Conservation (phyloP, 1,140 invertebrate genomes). For the Drosophila triauraria region DNA sequence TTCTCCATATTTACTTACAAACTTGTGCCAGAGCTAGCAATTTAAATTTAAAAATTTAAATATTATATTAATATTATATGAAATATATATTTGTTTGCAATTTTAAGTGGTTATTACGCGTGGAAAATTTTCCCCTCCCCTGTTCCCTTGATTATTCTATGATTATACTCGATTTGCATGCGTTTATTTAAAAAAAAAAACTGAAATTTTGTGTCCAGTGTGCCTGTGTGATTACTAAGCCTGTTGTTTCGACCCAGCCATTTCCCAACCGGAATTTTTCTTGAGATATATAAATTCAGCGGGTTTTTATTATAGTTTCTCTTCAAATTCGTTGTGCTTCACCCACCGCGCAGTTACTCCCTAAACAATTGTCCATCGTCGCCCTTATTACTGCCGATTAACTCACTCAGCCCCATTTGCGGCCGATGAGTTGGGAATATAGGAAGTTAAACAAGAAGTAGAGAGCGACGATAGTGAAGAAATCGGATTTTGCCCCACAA, state of each 20-base stretch:
- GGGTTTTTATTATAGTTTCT: neutral
- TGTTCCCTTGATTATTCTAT: neutral
- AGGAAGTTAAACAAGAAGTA: too few species aligned
- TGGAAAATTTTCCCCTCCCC: neutral
- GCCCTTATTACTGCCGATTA: too few species aligned
- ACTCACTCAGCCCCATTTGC: too few species aligned
- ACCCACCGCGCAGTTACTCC: neutral
- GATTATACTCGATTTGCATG: constrained; percentile 5
- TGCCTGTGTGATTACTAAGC: too few species aligned
- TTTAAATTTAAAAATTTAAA: neutral
- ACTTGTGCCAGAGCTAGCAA: neutral
- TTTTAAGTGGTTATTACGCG: neutral
- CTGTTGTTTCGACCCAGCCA: neutral
- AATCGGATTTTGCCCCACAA: too few species aligned
- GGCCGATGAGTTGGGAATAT: too few species aligned
- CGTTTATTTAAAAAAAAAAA: constrained; percentile 1
- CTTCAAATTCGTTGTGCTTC: neutral
- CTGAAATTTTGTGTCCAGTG: constrained; percentile 1
- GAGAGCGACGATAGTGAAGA: too few species aligned
- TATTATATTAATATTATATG: too few species aligned
- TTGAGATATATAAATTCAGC: constrained; percentile 3
- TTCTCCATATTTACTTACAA: neutral
- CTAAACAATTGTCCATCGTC: too few species aligned
- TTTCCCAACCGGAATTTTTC: constrained; percentile 7
- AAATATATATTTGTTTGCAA: neutral